Percentiles rank a stretch among this genome's conserved stretches.
phyloP scores from a whole-genome alignment of 2,113 vertebrate genomes.

The Stercorarius parasiticus region DNA sequence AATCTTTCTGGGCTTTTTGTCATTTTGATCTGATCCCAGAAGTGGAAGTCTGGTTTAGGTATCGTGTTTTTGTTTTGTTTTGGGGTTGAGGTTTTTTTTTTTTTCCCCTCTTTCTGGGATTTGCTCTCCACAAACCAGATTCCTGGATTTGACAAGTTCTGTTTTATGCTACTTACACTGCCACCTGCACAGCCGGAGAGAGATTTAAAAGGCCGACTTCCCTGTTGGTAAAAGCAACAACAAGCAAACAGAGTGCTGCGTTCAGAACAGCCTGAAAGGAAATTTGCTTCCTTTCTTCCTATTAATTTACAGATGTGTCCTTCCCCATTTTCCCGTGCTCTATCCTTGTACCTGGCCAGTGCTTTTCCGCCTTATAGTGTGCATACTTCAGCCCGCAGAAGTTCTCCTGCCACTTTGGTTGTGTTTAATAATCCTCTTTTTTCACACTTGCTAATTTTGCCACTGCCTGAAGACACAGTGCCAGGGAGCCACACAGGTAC shows the following conservation, averaged over 20 bases:
- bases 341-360: not conserved
- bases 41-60: constrained; percentile 70
- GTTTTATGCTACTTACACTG: constrained; percentile 67
- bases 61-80: constrained; percentile 64
- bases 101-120: constrained; percentile 27
- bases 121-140: constrained; percentile 49
- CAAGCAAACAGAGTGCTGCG: not conserved
- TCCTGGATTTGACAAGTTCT: constrained; percentile 65
- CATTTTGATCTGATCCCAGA: constrained; percentile 70
- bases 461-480: not conserved
- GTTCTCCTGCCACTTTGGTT: not conserved
- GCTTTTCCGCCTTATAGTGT: not conserved
- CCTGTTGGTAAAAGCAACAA: constrained; percentile 31
- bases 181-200: constrained; percentile 48
- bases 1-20: constrained; percentile 63
- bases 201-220: constrained; percentile 35
- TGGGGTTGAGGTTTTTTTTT: not conserved
- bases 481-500: not conserved
- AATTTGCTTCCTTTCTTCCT: not conserved
- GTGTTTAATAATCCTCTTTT: not conserved
- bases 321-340: not conserved
- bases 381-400: not conserved
- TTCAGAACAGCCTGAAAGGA: not conserved
- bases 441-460: not conserved
- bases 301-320: not conserved